Evolutionary conservation across 2,113 vertebrate species (phyloP).

Genomic region (Bos indicus): DNA sequence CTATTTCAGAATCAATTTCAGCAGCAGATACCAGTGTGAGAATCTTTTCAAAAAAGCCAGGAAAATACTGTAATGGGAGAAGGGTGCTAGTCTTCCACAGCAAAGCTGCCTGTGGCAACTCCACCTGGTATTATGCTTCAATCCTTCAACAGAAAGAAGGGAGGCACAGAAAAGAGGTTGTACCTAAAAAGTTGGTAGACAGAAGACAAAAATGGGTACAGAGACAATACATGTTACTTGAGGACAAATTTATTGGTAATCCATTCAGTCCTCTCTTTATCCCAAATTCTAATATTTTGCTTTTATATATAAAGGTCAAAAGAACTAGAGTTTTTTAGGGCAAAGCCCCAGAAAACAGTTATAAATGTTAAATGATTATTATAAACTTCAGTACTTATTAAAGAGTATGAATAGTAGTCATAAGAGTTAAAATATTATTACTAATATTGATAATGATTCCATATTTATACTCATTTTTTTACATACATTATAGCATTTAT

Average conservation of each 20-base stretch:
- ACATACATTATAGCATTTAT: not conserved
- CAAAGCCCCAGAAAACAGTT: not conserved
- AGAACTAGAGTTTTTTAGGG: not conserved
- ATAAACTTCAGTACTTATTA: not conserved
- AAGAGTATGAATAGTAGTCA: not conserved
- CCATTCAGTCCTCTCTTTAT: not conserved
- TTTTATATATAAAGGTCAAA: not conserved
- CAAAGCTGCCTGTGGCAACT: not conserved
- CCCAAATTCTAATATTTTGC: not conserved
- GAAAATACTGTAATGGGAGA: not conserved
- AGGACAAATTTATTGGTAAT: not conserved
- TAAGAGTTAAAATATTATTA: not conserved
- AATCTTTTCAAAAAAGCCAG: constrained; percentile 26
- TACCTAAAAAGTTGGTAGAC: not conserved
- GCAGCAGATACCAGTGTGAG: not conserved
- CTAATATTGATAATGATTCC: not conserved
- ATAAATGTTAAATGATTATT: not conserved
- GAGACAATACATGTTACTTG: not conserved
- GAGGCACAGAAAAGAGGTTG: not conserved
- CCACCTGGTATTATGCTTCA: not conserved
- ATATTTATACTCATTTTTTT: not conserved
- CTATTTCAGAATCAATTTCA: constrained; percentile 35
- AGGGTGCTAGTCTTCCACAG: not conserved
- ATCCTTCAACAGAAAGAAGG: not conserved
- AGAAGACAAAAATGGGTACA: not conserved